Conservation (phyloP, 2,113 vertebrate genomes). For the Eonycteris spelaea region DNA sequence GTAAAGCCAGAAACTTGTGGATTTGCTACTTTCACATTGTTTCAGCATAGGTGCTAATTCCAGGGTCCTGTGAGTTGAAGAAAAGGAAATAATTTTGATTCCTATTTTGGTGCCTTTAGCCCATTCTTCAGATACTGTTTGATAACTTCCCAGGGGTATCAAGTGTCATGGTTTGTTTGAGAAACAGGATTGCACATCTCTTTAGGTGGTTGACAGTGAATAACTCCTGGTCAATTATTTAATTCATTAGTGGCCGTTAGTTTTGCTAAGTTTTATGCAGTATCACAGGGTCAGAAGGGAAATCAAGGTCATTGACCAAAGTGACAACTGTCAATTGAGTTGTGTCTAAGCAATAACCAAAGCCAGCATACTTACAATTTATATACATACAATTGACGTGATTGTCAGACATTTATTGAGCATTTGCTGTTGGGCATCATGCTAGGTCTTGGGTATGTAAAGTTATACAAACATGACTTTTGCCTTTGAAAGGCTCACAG, state of each 20-base stretch:
- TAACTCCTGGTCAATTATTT: background rate
- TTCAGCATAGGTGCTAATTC: background rate
- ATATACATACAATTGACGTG: background rate
- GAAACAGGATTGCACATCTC: constrained; percentile 10
- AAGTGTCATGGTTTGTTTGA: constrained; percentile 28
- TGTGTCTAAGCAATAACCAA: constrained; percentile 49
- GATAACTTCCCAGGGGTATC: background rate
- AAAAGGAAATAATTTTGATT: constrained; percentile 16
- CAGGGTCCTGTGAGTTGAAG: background rate
- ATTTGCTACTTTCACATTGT: background rate
- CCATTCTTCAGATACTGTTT: background rate
- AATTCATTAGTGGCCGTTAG: constrained; percentile 28
- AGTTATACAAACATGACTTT: background rate
- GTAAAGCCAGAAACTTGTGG: background rate
- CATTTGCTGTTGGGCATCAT: background rate
- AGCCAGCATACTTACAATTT: background rate
- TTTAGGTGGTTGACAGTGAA: background rate
- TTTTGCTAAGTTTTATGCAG: background rate
- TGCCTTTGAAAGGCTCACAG: background rate
- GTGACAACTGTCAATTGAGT: background rate
- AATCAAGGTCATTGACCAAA: constrained; percentile 49
- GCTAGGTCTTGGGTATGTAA: background rate
- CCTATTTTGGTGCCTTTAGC: background rate
- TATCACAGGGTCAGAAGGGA: constrained; percentile 4
- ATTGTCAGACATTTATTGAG: background rate